phyloP scores from a whole-genome alignment of 2,888 invertebrate species.

The Rapana venosa region DNA sequence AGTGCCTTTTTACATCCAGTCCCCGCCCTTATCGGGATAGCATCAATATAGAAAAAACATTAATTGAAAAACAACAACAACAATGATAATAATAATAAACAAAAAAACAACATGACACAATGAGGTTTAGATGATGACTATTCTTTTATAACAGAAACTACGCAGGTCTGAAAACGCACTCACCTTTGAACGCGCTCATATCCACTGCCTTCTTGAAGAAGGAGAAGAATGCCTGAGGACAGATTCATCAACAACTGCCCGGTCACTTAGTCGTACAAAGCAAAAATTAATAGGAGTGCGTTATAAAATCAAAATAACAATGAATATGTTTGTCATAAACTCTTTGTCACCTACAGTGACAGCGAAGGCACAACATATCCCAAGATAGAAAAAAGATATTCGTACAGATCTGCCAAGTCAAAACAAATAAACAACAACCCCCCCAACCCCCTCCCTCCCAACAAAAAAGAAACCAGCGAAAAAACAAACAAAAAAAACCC shows the following conservation, averaged over 20 bases:
- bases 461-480: too few relatives aligned
- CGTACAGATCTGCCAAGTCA: neutral
- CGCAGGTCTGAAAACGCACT: slow-evolving; percentile 20
- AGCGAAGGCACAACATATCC: too few relatives aligned
- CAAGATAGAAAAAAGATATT: neutral
- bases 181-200: slow-evolving; percentile 75
- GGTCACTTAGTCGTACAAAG: neutral
- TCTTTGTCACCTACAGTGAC: too few relatives aligned
- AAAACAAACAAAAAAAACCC: neutral
- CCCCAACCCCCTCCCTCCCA: too few relatives aligned
- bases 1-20: too few relatives aligned
- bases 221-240: slow-evolving; percentile 74
- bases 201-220: slow-evolving; percentile 75
- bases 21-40: too few relatives aligned
- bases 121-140: too few relatives aligned
- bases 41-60: too few relatives aligned
- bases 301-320: neutral
- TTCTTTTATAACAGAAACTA: neutral
- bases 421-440: too few relatives aligned
- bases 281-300: neutral
- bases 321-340: neutral
- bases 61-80: too few relatives aligned
- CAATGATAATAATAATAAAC: too few relatives aligned
- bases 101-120: too few relatives aligned
- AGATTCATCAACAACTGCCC: neutral